A percentile compares a stretch with the other conserved stretches of the same genome.
Evolutionary conservation across 2,888 invertebrate species (phyloP).

Genomic region (Drosophila kanekoi): DNA sequence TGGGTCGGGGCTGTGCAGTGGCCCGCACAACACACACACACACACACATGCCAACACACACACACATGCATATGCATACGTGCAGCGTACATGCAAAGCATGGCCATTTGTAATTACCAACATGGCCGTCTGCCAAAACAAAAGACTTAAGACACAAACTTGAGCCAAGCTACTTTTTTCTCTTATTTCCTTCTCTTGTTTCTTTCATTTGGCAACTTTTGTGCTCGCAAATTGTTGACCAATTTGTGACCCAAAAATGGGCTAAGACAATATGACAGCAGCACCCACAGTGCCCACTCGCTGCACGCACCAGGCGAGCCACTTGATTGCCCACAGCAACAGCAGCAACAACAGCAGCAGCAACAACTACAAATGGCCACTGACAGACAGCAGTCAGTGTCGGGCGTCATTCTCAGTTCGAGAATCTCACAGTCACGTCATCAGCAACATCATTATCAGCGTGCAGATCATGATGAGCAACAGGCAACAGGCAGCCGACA

Average conservation of each 20-base stretch:
- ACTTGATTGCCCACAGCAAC: constrained; percentile 45
- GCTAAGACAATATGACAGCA: constrained; percentile 52
- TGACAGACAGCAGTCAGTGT: constrained; percentile 44
- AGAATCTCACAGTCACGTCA: constrained; percentile 67
- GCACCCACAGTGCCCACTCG: constrained; percentile 32
- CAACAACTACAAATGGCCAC: constrained; percentile 46
- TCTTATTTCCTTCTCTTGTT: not conserved
- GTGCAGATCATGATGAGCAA: constrained; percentile 30
- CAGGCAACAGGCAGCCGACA: constrained; percentile 18
- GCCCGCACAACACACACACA: not conserved
- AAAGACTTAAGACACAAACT: constrained; percentile 62
- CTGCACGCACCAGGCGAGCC: constrained; percentile 40
- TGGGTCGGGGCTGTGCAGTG: constrained; percentile 22
- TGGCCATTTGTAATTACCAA: constrained; percentile 66
- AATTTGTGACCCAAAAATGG: constrained; percentile 56
- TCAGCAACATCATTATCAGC: constrained; percentile 54
- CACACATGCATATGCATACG: not conserved
- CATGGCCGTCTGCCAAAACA: constrained; percentile 47
- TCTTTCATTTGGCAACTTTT: constrained; percentile 6
- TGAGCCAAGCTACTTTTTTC: constrained; percentile 18
- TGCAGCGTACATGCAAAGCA: constrained; percentile 38
- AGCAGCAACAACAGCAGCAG: constrained; percentile 10
- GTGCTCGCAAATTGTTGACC: constrained; percentile 50
- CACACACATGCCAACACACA: not conserved
- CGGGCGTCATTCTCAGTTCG: constrained; percentile 29